Conservation (phyloP, 2,113 vertebrate species). For the Albula glossodonta region DNA sequence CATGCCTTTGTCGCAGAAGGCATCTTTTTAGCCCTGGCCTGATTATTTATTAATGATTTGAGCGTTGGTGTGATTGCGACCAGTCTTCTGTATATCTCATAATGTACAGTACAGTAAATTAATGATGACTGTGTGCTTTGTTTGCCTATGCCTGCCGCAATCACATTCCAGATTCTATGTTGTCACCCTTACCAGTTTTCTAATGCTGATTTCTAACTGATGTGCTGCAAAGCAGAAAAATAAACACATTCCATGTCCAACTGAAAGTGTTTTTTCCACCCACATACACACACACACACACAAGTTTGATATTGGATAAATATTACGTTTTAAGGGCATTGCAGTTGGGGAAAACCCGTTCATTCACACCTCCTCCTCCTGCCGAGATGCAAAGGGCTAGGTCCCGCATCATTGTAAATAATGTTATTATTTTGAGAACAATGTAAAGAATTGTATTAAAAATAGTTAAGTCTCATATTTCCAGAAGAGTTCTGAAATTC, state of each 20-base stretch:
- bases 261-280: neutral
- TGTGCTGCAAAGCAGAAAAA: constrained; percentile 68
- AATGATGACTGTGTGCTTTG: constrained; percentile 30
- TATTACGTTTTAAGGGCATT: neutral
- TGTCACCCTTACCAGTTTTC: constrained; percentile 58
- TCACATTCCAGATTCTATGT: constrained; percentile 53
- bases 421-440: neutral
- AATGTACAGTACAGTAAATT: constrained; percentile 34
- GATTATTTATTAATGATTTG: constrained; percentile 44
- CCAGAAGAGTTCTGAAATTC: neutral
- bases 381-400: neutral
- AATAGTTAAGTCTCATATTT: neutral
- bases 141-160: constrained; percentile 39
- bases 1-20: neutral
- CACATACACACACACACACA: neutral
- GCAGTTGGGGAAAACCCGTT: neutral
- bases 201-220: constrained; percentile 71
- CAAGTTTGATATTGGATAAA: neutral
- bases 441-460: too few species aligned
- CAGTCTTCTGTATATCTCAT: neutral
- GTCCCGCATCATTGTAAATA: neutral
- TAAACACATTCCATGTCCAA: constrained; percentile 73
- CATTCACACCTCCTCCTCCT: neutral
- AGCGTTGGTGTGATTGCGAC: constrained; percentile 27
- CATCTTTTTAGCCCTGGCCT: neutral